Percentiles rank a stretch among this genome's conserved stretches.
phyloP scores from a whole-genome alignment of 35 echinoderm and acorn worm species.

The Antedon bifida region DNA sequence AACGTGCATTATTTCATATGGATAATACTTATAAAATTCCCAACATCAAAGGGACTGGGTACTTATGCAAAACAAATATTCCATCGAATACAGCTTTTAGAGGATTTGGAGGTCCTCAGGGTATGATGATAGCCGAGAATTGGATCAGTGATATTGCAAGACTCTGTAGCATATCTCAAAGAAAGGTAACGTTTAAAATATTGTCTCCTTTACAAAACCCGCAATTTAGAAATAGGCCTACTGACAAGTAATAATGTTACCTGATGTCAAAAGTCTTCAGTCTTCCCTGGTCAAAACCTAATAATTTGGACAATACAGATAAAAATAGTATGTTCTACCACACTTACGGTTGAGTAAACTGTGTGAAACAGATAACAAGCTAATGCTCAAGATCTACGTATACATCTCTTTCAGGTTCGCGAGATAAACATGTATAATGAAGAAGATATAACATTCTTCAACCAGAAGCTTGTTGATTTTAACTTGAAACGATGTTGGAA shows the following conservation, averaged over 20 bases:
- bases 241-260: no score
- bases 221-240: no score
- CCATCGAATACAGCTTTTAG: constrained; percentile 44
- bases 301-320: neutral
- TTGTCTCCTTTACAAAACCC: no score
- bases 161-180: constrained; percentile 29
- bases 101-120: constrained; percentile 46
- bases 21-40: constrained; percentile 37
- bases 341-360: no score
- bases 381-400: no score
- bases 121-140: constrained; percentile 23
- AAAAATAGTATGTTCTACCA: no score
- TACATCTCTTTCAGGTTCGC: constrained; percentile 39
- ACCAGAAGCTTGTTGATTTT: constrained; percentile 29
- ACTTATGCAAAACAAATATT: constrained; percentile 38
- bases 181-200: no score
- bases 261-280: neutral
- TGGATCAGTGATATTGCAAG: constrained; percentile 36
- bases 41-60: constrained; percentile 18
- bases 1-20: constrained; percentile 6
- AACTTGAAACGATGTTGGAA: constrained; percentile 54
- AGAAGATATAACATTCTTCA: constrained; percentile 52
- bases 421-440: constrained; percentile 66
- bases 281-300: no score
- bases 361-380: no score